Evolutionary conservation across 2,113 vertebrate species (phyloP).

Genomic region (Tapirus terrestris): DNA sequence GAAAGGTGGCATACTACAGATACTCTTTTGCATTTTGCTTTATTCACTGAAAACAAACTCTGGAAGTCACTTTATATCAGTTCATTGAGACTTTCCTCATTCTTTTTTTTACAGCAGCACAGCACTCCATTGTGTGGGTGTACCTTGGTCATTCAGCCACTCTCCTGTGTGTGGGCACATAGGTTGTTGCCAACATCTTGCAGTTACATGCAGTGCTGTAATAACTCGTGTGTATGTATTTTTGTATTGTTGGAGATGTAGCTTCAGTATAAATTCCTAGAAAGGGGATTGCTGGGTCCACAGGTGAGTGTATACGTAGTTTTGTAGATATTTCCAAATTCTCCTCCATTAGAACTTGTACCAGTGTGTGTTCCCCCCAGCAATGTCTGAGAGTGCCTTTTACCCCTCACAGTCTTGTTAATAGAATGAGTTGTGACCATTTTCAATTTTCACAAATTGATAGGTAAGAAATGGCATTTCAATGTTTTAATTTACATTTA

Average conservation of each 20-base stretch:
- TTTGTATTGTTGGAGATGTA: background rate
- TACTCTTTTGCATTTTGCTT: background rate
- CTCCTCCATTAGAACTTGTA: rapidly evolving
- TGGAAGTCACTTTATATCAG: background rate
- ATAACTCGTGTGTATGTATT: background rate
- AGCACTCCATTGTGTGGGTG: background rate
- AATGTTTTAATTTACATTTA: background rate
- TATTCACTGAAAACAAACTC: background rate
- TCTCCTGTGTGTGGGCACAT: background rate
- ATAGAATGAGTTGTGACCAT: background rate
- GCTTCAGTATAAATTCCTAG: background rate
- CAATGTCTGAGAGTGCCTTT: too few species aligned
- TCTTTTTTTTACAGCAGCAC: background rate
- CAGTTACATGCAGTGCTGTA: background rate
- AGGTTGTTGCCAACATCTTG: background rate
- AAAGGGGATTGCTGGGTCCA: background rate
- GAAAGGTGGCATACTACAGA: background rate
- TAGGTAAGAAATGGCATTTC: background rate
- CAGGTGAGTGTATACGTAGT: background rate
- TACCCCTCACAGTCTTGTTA: background rate
- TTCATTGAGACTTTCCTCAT: background rate
- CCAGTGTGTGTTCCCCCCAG: background rate
- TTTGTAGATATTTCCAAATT: background rate
- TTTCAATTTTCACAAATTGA: background rate
- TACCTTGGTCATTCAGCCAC: too few species aligned